Conservation (phyloP, 92 coral and sea anemone species). For the Palythoa caribaeorum region DNA sequence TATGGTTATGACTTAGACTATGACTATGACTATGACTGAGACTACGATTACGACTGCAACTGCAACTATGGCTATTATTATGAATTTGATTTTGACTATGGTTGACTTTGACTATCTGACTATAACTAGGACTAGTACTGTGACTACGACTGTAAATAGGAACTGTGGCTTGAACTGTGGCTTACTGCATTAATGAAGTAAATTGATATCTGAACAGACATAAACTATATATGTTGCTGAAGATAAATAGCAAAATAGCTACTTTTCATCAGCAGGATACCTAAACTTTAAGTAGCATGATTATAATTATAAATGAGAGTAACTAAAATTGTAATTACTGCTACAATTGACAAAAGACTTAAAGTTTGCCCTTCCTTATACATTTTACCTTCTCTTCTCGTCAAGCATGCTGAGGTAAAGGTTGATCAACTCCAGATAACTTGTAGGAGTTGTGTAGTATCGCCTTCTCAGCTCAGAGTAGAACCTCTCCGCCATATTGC, state of each 20-base stretch:
- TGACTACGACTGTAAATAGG: background rate
- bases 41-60: background rate
- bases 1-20: background rate
- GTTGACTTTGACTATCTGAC: background rate
- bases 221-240: too few relatives aligned
- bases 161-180: too few relatives aligned
- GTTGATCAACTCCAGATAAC: slow-evolving; percentile 97
- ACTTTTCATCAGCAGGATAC: too few relatives aligned
- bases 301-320: too few relatives aligned
- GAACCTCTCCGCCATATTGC: slow-evolving; percentile 93
- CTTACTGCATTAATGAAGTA: too few relatives aligned
- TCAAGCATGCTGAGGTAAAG: slow-evolving; percentile 93
- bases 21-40: background rate
- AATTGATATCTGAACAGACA: too few relatives aligned
- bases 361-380: background rate
- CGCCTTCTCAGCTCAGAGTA: slow-evolving; percentile 93
- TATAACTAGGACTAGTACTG: background rate
- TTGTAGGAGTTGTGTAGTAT: slow-evolving; percentile 98
- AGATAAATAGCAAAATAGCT: too few relatives aligned
- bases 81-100: background rate
- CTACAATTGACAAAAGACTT: too few relatives aligned
- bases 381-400: slow-evolving; percentile 90
- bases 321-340: too few relatives aligned
- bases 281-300: too few relatives aligned
- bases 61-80: background rate